Conservation (phyloP, 2,888 invertebrate species). For the Platerodrilus igneus region DNA sequence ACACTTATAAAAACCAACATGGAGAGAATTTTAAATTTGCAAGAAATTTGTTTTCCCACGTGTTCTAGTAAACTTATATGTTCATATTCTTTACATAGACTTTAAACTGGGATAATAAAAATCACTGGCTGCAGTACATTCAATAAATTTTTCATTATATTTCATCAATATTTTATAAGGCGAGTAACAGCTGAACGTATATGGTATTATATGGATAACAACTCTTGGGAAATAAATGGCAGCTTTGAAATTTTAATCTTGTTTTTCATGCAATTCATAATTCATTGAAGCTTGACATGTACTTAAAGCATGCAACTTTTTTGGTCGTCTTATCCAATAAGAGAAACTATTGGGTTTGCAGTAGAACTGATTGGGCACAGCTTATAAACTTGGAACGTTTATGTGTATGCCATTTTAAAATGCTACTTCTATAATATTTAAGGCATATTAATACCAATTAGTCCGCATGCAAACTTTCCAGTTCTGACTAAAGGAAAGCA, state of each 20-base stretch:
- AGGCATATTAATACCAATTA: background rate
- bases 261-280: slow-evolving; percentile 23
- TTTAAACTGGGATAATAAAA: slow-evolving; percentile 3
- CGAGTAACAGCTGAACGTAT: slow-evolving; percentile 14
- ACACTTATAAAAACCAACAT: no score
- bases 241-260: slow-evolving; percentile 17
- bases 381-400: no score
- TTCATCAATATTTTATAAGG: slow-evolving; percentile 21
- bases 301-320: slow-evolving; percentile 10
- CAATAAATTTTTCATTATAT: slow-evolving; percentile 10
- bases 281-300: slow-evolving; percentile 19
- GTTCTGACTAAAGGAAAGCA: background rate
- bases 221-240: slow-evolving; percentile 5
- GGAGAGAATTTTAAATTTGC: slow-evolving; percentile 1
- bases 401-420: no score
- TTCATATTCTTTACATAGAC: slow-evolving; percentile 4
- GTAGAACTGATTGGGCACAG: slow-evolving; percentile 15
- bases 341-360: slow-evolving; percentile 12
- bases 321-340: slow-evolving; percentile 23
- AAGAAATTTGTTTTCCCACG: slow-evolving; percentile 17
- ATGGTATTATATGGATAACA: slow-evolving; percentile 14
- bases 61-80: background rate
- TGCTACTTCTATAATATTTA: background rate
- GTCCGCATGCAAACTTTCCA: background rate
- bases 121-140: slow-evolving; percentile 8